Conservation (phyloP, 2,797 vertebrate genomes). For the Perodicticus potto region DNA sequence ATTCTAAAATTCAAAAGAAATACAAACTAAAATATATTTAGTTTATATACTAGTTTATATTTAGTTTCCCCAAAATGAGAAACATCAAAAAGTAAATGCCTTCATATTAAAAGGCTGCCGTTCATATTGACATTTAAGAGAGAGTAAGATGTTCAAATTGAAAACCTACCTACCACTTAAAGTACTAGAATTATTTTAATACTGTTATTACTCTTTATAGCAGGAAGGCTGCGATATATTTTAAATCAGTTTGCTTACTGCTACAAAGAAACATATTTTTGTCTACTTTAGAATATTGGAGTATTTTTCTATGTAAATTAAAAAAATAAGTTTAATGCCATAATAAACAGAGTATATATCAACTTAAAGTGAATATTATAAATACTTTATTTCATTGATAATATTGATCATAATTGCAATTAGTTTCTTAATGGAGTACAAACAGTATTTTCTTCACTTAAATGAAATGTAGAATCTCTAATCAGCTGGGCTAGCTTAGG, state of each 20-base stretch:
- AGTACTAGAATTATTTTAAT: neutral
- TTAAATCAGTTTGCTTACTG: neutral
- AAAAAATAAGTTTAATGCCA: neutral
- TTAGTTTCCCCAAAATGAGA: neutral
- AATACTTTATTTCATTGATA: neutral
- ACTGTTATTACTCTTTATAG: neutral
- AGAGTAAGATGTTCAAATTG: neutral
- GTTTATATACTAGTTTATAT: neutral
- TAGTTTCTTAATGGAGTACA: neutral
- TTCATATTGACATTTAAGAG: constrained; percentile 23
- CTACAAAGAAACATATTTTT: constrained; percentile 3
- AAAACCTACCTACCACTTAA: neutral
- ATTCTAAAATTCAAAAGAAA: constrained; percentile 39
- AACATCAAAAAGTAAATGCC: neutral
- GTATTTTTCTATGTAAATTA: neutral
- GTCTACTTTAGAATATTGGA: neutral
- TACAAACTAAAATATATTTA: neutral
- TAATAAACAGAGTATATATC: neutral
- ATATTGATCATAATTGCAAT: neutral
- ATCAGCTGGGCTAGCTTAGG: neutral
- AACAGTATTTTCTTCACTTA: neutral
- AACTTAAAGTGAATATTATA: constrained; percentile 4
- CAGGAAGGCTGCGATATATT: neutral
- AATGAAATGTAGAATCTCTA: neutral
- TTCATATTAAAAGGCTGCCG: neutral